Conservation (phyloP, 2,797 vertebrate genomes). For the Brotula barbata region DNA sequence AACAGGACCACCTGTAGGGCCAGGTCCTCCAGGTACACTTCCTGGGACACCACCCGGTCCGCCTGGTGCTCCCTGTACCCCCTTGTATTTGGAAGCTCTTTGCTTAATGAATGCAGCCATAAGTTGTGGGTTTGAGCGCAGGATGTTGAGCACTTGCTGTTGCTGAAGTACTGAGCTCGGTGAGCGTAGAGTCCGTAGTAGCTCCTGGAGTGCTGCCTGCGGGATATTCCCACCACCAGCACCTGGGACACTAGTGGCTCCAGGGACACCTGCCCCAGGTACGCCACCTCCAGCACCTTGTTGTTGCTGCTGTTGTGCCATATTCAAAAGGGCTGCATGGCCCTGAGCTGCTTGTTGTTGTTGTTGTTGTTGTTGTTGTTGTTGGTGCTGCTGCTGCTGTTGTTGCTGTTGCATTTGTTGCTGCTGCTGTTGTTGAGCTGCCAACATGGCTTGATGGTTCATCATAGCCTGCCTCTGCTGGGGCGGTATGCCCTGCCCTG, state of each 20-base stretch:
- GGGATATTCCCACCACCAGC: conserved; percentile 79
- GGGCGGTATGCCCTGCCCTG: conserved; percentile 81
- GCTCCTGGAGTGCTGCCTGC: conserved; percentile 92
- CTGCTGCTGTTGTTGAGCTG: conserved; percentile 75
- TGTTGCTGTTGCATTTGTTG: conserved; percentile 76
- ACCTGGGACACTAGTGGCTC: conserved; percentile 73
- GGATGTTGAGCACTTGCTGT: conserved; percentile 97
- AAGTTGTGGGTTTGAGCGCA: conserved; percentile 92
- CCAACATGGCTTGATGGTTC: conserved; percentile 80
- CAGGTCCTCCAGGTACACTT: conserved; percentile 48
- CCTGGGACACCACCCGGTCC: conserved; percentile 61
- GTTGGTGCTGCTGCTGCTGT: conserved; percentile 73
- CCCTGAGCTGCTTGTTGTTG: conserved; percentile 77
- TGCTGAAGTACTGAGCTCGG: conserved; percentile 95
- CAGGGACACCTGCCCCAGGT: conserved; percentile 49
- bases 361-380: conserved; percentile 47
- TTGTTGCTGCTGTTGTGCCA: conserved; percentile 69
- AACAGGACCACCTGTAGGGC: too few species aligned
- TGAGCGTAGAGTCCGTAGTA: conserved; percentile 91
- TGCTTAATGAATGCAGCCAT: conserved; percentile 98
- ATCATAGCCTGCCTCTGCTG: conserved; percentile 80
- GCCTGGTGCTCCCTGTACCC: conserved; percentile 55
- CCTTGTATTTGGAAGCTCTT: conserved; percentile 89
- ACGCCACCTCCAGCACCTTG: conserved; percentile 64
- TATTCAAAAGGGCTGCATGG: conserved; percentile 69